These are phyloP conservation scores for Caenorhabditis imperialis DNA, from an alignment of 2,888 invertebrate species.

Conservation along the genomic window DNA sequence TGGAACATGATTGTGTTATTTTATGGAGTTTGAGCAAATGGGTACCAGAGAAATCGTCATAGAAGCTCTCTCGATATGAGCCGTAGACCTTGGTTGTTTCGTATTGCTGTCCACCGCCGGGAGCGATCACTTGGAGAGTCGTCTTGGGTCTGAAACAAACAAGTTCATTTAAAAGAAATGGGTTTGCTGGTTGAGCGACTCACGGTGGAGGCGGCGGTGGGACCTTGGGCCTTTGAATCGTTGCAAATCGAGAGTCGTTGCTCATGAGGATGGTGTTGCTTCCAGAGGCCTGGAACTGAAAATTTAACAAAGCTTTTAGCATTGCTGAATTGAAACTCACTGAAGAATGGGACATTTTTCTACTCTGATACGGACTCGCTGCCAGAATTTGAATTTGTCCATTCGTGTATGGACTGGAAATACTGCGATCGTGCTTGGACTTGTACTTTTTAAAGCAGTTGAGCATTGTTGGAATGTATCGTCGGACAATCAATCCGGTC, in stretches of 20 bases:
- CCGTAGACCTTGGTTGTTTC: constrained; percentile 35
- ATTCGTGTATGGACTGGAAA: constrained; percentile 45
- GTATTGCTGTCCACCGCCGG: constrained; percentile 20
- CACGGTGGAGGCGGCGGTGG: constrained; percentile 67
- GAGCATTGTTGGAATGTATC: constrained; percentile 46
- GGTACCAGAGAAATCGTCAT: constrained; percentile 51
- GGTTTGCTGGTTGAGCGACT: constrained; percentile 1
- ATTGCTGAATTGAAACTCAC: too few relatives aligned
- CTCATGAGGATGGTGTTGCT: constrained; percentile 51
- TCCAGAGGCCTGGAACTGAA: constrained; percentile 31
- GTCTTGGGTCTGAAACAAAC: constrained; percentile 54
- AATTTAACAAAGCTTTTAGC: too few relatives aligned
- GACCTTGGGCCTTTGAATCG: constrained; percentile 60
- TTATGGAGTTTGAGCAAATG: background rate
- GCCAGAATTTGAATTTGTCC: constrained; percentile 53
- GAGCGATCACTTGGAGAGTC: constrained; percentile 48
- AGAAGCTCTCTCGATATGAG: constrained; percentile 50
- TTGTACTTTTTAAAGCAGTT: constrained; percentile 56
- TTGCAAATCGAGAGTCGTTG: constrained; percentile 57
- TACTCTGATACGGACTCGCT: constrained; percentile 51
- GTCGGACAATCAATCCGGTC: constrained; percentile 20
- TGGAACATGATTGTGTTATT: constrained; percentile 8
- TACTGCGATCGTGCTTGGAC: constrained; percentile 35
- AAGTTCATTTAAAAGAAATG: background rate
- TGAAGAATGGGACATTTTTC: constrained; percentile 49